Percentiles rank a stretch among this genome's conserved stretches.
Evolutionary conservation across 2,888 invertebrate species (phyloP).

Genomic region (Norana najaformis): DNA sequence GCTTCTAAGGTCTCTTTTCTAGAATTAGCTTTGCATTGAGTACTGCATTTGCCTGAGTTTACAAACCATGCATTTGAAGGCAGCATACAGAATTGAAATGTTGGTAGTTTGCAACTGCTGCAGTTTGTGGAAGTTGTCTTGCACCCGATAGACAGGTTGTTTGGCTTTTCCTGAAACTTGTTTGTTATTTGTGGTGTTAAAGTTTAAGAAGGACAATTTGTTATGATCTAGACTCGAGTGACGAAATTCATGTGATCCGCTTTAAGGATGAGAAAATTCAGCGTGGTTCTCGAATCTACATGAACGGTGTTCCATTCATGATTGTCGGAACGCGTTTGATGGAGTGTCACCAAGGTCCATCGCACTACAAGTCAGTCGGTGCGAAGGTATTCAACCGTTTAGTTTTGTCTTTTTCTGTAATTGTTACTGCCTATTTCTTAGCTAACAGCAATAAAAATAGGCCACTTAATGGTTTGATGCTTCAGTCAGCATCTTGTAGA

Average conservation of each 20-base stretch:
- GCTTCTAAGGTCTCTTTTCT: too few relatives aligned
- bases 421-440: neutral
- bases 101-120: too few relatives aligned
- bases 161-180: too few relatives aligned
- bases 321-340: slow-evolving; percentile 9
- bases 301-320: slow-evolving; percentile 21
- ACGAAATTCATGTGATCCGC: slow-evolving; percentile 8
- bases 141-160: too few relatives aligned
- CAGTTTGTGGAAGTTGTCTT: too few relatives aligned
- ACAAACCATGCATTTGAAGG: too few relatives aligned
- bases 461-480: neutral
- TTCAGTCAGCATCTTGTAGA: neutral
- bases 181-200: neutral
- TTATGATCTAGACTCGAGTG: slow-evolving; percentile 9
- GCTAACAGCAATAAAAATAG: neutral
- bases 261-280: slow-evolving; percentile 23
- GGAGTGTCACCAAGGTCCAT: slow-evolving; percentile 25
- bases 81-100: too few relatives aligned
- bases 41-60: too few relatives aligned
- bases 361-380: slow-evolving; percentile 19
- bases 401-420: neutral
- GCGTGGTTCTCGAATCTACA: slow-evolving; percentile 8
- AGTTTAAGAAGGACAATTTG: neutral
- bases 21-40: too few relatives aligned
- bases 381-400: neutral